A percentile compares a stretch with the other conserved stretches of the same genome.
These are phyloP conservation scores for Amphipyra berbera DNA, from an alignment of 2,888 invertebrate species.

Conservation along the genomic window DNA sequence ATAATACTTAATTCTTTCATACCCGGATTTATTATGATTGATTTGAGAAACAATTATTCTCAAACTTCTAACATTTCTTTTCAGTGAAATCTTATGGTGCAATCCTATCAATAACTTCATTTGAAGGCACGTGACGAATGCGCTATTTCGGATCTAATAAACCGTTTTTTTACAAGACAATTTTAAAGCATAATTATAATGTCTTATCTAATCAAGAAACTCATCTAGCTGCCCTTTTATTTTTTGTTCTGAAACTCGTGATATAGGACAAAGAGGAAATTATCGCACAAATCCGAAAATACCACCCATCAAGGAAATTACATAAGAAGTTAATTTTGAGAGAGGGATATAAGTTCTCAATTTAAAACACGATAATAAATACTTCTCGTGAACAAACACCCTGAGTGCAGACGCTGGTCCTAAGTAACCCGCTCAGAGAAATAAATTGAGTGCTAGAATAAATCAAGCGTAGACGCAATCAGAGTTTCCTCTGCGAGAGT, in stretches of 20 bases:
- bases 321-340: background rate
- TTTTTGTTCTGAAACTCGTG: background rate
- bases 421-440: slow-evolving; percentile 46
- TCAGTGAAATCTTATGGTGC: no score
- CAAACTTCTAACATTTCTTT: no score
- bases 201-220: background rate
- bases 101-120: no score
- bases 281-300: slow-evolving; percentile 1
- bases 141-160: no score
- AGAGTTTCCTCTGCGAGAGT: slow-evolving; percentile 66
- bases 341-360: slow-evolving; percentile 15
- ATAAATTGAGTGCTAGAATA: slow-evolving; percentile 65
- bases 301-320: slow-evolving; percentile 6
- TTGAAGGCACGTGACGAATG: no score
- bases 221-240: background rate
- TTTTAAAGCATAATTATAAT: no score
- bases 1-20: no score
- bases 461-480: slow-evolving; percentile 76
- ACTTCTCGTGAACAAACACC: slow-evolving; percentile 17
- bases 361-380: slow-evolving; percentile 21
- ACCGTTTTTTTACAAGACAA: no score
- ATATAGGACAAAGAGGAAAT: slow-evolving; percentile 14
- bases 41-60: no score
- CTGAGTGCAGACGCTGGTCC: slow-evolving; percentile 21
- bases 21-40: no score